Evolutionary conservation across 64 coral and sea anemone species (phyloP).

Genomic region (Pocillopora damicornis): DNA sequence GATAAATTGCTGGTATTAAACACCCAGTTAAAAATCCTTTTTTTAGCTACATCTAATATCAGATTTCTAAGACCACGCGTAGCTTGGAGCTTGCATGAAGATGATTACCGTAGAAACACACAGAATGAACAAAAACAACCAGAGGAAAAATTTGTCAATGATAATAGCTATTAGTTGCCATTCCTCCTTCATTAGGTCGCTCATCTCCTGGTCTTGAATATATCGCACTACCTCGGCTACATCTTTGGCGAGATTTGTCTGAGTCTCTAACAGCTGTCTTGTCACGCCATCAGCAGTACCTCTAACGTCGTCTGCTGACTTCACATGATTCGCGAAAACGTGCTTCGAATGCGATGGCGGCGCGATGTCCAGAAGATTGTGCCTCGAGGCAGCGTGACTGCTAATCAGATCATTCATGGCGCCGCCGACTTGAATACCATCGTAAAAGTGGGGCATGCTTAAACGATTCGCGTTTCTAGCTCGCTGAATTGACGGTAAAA

Average conservation of each 20-base stretch:
- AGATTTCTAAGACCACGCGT: slow-evolving; percentile 11
- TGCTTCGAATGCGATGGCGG: neutral
- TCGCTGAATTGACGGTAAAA: neutral
- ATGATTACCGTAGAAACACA: slow-evolving; percentile 47
- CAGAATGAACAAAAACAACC: slow-evolving; percentile 54
- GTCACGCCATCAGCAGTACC: slow-evolving; percentile 32
- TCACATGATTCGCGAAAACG: neutral
- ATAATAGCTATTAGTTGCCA: slow-evolving; percentile 66
- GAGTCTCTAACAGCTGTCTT: slow-evolving; percentile 53
- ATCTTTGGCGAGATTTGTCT: slow-evolving; percentile 47
- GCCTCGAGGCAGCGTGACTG: neutral
- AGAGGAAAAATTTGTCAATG: slow-evolving; percentile 72
- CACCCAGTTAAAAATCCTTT: too few relatives aligned
- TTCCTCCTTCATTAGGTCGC: slow-evolving; percentile 56
- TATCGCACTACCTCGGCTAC: slow-evolving; percentile 61
- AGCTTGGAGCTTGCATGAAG: slow-evolving; percentile 69
- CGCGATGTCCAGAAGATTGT: neutral
- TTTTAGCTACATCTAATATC: too few relatives aligned
- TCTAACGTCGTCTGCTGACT: neutral
- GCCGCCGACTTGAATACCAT: neutral
- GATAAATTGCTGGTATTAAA: too few relatives aligned
- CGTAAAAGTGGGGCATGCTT: slow-evolving; percentile 22
- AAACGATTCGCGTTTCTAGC: neutral
- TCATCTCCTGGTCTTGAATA: slow-evolving; percentile 58
- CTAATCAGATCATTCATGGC: neutral